Evolutionary conservation across 2,888 invertebrate species (phyloP), one percentile per base, ranked within the genome.

Genomic region (Beris chalybata): DNA sequence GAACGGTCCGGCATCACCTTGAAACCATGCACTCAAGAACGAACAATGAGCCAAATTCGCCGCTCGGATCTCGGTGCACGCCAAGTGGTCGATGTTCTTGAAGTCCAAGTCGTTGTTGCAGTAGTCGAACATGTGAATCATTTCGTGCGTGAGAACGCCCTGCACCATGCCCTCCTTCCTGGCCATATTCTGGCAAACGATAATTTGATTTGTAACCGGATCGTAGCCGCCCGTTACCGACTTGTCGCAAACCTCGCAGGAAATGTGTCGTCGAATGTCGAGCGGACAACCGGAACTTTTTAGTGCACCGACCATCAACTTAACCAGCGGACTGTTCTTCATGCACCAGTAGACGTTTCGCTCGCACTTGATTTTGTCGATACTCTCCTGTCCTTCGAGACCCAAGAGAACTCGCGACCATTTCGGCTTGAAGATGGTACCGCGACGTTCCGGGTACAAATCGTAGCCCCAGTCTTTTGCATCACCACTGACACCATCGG

Each of bases 121-220:
- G 76, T 88, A 92, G 79, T 97, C 97, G 76, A 95, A 97, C 93
- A 97, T 96, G 78, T 97, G 97, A 55, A 97, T 90, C 86, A 97
- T 87, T 81, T 97, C 97, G 74, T 97, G 97, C 22, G 22, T 87
- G 50, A 97, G 77, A 0, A 95, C 91, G 29, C 89, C 90, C 77
- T 91, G 91, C 0, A 93, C 87, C 78, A 89, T 83, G 13, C 55
- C 53, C 47, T 88, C 84, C 31, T 82, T 84, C 22, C 80, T 84
- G 0, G 90, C 89, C 65, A 88, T 89, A 79, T 97, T 97, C 77
- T 96, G 93, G 74, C 97, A 97, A 2, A 97, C 85, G 0, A 97
- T 90, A 69, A 97, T 89, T 72, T 79, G 78, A 72, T 77, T 79
- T 3, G 77, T 71, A 5, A 76, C 72, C 0, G 79, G 79, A 70